Evolutionary conservation across 2,888 invertebrate species (phyloP).

Genomic region (Lacanobia oleracea): DNA sequence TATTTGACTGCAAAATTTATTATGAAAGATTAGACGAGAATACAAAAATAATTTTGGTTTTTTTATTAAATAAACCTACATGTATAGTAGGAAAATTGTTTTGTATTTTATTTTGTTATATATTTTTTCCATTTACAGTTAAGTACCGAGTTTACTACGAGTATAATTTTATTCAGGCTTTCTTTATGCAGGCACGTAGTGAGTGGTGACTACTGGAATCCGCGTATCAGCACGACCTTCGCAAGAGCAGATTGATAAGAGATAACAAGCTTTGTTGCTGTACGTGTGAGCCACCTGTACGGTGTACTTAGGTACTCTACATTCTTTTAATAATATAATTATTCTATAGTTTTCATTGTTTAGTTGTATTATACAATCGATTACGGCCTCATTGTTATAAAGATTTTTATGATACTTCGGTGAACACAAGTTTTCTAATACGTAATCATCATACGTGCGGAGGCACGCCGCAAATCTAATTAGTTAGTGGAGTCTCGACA

Average conservation of each 20-base stretch:
- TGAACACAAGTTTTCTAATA: conserved; percentile 43
- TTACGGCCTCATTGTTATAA: conserved; percentile 48
- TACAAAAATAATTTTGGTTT: conserved; percentile 3
- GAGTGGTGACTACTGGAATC: conserved; percentile 62
- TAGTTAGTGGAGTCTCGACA: conserved; percentile 43
- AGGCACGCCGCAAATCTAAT: conserved; percentile 57
- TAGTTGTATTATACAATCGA: conserved; percentile 46
- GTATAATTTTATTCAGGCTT: conserved; percentile 29
- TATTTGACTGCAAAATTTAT: conserved; percentile 16
- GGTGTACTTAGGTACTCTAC: neutral
- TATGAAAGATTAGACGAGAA: conserved; percentile 1
- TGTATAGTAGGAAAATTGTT: conserved; percentile 8
- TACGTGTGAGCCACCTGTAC: conserved; percentile 57
- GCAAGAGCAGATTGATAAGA: conserved; percentile 89
- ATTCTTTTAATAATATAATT: conserved; percentile 43
- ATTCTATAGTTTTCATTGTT: conserved; percentile 48
- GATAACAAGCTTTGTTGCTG: conserved; percentile 80
- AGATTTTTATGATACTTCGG: conserved; percentile 41
- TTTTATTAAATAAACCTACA: conserved; percentile 5
- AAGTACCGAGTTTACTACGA: neutral
- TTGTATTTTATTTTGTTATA: neutral
- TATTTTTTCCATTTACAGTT: neutral
- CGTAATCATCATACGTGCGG: conserved; percentile 54
- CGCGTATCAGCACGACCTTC: conserved; percentile 85
- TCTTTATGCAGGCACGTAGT: conserved; percentile 34